Conservation (phyloP, 2,888 invertebrate genomes). For the Branchellion lobata region DNA sequence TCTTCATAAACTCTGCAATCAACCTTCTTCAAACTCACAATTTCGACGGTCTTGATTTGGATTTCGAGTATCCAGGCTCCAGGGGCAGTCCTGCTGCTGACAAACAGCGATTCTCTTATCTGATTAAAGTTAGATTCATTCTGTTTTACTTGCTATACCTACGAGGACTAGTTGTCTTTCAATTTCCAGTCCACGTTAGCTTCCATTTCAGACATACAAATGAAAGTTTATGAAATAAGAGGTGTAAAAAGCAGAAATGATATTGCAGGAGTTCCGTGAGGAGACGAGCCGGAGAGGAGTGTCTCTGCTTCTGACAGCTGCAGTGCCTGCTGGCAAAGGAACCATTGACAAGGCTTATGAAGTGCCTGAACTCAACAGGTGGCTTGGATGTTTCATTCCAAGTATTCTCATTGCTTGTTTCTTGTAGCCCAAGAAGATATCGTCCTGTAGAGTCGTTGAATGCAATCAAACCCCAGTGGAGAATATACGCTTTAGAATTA, state of each 20-base stretch:
- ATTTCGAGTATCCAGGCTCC: conserved; percentile 82
- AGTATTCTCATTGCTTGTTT: no score
- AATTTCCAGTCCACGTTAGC: no score
- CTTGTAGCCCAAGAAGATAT: no score
- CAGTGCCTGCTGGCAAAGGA: conserved; percentile 56
- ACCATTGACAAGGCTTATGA: conserved; percentile 56
- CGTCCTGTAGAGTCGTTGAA: no score
- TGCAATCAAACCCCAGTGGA: not conserved
- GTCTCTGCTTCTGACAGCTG: conserved; percentile 55
- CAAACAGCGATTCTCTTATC: conserved; percentile 53
- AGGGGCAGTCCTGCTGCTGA: conserved; percentile 56
- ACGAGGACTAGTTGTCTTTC: no score
- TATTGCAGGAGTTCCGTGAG: not conserved
- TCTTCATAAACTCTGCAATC: conserved; percentile 51
- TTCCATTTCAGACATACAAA: no score
- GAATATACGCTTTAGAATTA: not conserved
- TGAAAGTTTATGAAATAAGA: no score
- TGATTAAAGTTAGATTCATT: conserved; percentile 55
- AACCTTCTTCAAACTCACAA: conserved; percentile 57
- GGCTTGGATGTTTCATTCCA: not conserved
- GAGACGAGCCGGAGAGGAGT: conserved; percentile 51
- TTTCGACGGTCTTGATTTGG: conserved; percentile 83
- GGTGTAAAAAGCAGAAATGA: no score
- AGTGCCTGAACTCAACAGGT: conserved; percentile 54
- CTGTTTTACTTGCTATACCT: no score